These are phyloP conservation scores for Zaprionus camerounensis DNA, from an alignment of 1,140 invertebrate species.

Conservation along the genomic window DNA sequence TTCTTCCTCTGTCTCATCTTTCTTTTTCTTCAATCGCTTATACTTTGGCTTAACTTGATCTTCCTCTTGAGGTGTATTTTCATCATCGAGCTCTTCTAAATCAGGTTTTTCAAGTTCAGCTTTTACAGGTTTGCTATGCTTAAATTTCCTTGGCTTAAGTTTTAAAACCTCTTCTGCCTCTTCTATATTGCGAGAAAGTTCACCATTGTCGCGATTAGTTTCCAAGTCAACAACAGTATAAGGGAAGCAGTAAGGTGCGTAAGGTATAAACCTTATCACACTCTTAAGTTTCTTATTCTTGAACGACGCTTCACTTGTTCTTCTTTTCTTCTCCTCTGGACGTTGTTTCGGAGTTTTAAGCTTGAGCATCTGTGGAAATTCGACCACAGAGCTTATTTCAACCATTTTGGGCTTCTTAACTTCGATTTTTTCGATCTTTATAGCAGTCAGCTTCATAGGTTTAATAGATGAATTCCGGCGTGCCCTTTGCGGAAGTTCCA, in stretches of 20 bases:
- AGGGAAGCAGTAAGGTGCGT: slow-evolving; percentile 68
- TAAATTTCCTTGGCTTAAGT: slow-evolving; percentile 71
- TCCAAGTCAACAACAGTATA: slow-evolving; percentile 65
- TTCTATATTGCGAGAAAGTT: slow-evolving; percentile 78
- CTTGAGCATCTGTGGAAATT: slow-evolving; percentile 79
- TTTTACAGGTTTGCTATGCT: slow-evolving; percentile 53
- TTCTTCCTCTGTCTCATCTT: slow-evolving; percentile 44
- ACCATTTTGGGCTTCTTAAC: slow-evolving; percentile 65
- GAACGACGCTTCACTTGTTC: slow-evolving; percentile 66
- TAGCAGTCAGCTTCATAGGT: slow-evolving; percentile 69
- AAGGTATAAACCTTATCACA: slow-evolving; percentile 76
- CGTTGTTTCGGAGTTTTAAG: slow-evolving; percentile 83
- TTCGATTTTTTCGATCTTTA: slow-evolving; percentile 76
- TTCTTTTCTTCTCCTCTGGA: slow-evolving; percentile 83
- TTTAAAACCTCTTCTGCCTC: slow-evolving; percentile 70
- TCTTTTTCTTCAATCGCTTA: slow-evolving; percentile 61
- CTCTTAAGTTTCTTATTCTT: slow-evolving; percentile 79
- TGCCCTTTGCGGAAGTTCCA: slow-evolving; percentile 75
- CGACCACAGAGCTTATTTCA: slow-evolving; percentile 74
- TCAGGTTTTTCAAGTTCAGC: slow-evolving; percentile 63
- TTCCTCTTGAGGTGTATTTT: slow-evolving; percentile 36
- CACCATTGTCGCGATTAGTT: slow-evolving; percentile 59
- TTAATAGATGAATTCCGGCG: slow-evolving; percentile 69
- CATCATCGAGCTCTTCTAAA: slow-evolving; percentile 54
- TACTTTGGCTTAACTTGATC: slow-evolving; percentile 62